phyloP scores from a whole-genome alignment of 2,797 vertebrate species.

The Halcyon badia region DNA sequence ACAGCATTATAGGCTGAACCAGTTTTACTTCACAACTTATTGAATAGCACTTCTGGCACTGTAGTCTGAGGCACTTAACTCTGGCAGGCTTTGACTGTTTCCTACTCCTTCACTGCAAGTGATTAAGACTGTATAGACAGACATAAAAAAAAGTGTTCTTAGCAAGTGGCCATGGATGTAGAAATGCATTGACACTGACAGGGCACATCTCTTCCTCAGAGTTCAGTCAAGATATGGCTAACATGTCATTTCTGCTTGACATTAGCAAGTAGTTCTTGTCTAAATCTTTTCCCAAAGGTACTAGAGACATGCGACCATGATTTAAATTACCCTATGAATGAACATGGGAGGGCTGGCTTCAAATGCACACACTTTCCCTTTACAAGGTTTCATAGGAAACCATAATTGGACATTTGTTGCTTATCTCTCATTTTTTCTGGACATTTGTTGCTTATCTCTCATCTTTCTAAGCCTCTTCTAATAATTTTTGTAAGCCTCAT shows the following conservation, averaged over 20 bases:
- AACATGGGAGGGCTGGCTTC: neutral
- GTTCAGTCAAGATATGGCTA: neutral
- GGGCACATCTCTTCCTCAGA: neutral
- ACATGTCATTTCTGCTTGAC: neutral
- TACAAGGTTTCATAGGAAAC: neutral
- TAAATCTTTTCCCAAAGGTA: neutral
- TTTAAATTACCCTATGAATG: neutral
- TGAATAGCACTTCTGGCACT: neutral
- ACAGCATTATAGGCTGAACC: neutral
- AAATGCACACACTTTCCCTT: neutral
- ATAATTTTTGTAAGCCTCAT: neutral
- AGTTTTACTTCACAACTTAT: neutral
- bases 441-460: neutral
- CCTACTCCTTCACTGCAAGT: neutral
- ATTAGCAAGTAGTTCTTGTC: neutral
- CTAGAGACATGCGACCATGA: accelerated
- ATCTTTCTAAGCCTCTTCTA: neutral
- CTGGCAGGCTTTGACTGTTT: neutral
- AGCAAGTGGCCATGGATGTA: neutral
- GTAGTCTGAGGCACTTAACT: neutral
- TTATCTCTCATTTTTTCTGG: neutral
- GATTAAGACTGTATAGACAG: neutral
- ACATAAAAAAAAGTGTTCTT: neutral
- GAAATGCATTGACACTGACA: neutral
- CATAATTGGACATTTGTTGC: neutral